Conservation (phyloP, 2,797 vertebrate species). For the Lithobates sylvaticus region DNA sequence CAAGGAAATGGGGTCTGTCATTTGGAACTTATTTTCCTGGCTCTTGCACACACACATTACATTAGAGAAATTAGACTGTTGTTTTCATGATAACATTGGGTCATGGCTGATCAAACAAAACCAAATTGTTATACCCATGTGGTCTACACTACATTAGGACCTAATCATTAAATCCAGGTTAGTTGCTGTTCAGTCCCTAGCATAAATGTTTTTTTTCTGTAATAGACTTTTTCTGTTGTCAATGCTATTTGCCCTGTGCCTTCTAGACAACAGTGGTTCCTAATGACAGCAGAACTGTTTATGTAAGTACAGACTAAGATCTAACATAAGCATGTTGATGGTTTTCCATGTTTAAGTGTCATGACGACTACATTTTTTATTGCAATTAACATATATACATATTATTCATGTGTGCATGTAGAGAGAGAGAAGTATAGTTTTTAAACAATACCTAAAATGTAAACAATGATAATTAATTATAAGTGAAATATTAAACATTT, state of each 20-base stretch:
- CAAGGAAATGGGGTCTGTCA: constrained; percentile 61
- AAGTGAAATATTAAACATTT: too few relatives aligned
- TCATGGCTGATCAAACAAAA: constrained; percentile 61
- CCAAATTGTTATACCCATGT: constrained; percentile 60
- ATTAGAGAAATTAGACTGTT: constrained; percentile 62
- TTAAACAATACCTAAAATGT: too few relatives aligned
- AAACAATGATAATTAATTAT: too few relatives aligned
- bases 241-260: not conserved
- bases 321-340: not conserved
- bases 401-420: too few relatives aligned
- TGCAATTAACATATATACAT: too few relatives aligned
- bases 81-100: constrained; percentile 55
- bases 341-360: not conserved
- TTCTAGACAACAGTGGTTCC: not conserved
- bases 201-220: constrained; percentile 42
- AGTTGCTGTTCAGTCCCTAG: constrained; percentile 31
- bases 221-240: not conserved
- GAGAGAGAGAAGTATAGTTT: too few relatives aligned
- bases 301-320: not conserved
- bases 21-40: constrained; percentile 60
- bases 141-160: constrained; percentile 58
- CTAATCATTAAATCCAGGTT: constrained; percentile 60
- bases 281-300: constrained; percentile 6
- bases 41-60: constrained; percentile 53
- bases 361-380: too few relatives aligned